Evolutionary conservation across 1,140 invertebrate species (phyloP).

Genomic region (Propsilocerus akamusi): DNA sequence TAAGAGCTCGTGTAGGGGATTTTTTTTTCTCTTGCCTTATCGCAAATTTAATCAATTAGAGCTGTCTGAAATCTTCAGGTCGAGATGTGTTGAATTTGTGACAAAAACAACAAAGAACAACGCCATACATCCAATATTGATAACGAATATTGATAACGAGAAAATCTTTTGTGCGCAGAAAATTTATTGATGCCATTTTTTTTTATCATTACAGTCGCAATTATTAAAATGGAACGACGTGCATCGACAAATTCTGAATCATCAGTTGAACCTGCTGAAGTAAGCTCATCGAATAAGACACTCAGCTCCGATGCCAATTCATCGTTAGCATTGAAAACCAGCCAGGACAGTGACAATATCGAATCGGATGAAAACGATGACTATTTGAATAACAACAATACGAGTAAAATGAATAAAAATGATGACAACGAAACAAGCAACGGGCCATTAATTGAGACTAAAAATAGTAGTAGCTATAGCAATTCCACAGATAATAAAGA

Average conservation of each 20-base stretch:
- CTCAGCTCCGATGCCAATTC: conserved; percentile 3
- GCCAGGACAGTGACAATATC: conserved; percentile 1
- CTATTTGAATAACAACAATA: neutral
- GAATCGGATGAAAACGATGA: conserved; percentile 2
- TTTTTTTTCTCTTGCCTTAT: no score
- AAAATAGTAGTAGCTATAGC: neutral
- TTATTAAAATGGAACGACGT: conserved; percentile 9
- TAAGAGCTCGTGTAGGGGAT: no score
- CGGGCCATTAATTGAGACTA: neutral
- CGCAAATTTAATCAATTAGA: no score
- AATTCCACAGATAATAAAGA: neutral
- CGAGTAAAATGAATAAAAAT: neutral
- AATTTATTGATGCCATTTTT: no score
- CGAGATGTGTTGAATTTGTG: no score
- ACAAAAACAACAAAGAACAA: no score
- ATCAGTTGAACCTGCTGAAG: conserved; percentile 20
- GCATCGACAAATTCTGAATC: conserved; percentile 22
- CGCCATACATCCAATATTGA: no score
- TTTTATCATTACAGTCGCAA: neutral
- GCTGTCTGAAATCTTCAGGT: no score
- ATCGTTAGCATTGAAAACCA: conserved; percentile 1
- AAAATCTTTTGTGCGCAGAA: no score
- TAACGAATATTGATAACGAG: no score
- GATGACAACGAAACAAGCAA: neutral
- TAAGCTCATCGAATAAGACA: conserved; percentile 9